These are phyloP conservation scores for Oxygymnocypris stewartii DNA, from an alignment of 2,113 vertebrate species.

Conservation along the genomic window DNA sequence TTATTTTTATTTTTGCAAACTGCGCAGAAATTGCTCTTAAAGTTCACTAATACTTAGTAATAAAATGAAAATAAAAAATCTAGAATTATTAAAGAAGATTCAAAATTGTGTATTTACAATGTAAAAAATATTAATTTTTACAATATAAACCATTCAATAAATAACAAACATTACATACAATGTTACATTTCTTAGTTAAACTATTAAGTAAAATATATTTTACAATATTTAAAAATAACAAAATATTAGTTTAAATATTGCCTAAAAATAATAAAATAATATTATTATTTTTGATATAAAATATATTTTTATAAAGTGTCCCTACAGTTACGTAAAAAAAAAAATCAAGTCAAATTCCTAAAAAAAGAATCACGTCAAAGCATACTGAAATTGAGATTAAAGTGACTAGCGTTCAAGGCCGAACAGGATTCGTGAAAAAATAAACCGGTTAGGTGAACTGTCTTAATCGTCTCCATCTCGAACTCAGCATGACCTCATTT, in stretches of 20 bases:
- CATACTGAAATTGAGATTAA: background rate
- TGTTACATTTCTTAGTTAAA: background rate
- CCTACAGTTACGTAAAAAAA: background rate
- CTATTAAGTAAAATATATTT: background rate
- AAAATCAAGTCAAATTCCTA: background rate
- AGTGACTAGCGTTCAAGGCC: background rate
- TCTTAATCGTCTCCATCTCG: conserved; percentile 58
- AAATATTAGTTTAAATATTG: background rate
- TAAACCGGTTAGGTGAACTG: background rate
- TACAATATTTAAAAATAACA: background rate
- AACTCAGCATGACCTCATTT: conserved; percentile 61
- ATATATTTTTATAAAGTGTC: background rate
- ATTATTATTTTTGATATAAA: background rate
- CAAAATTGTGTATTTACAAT: background rate
- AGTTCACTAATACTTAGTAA: background rate
- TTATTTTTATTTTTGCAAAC: too few species aligned
- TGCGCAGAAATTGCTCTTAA: background rate
- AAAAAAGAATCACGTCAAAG: background rate
- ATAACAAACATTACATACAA: too few species aligned
- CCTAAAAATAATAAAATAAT: too few species aligned
- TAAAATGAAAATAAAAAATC: background rate
- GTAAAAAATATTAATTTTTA: background rate
- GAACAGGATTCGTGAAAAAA: background rate
- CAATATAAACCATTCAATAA: too few species aligned
- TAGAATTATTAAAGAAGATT: background rate